Evolutionary conservation across 2,888 invertebrate genomes (phyloP).

Genomic region (Clanis bilineata): DNA sequence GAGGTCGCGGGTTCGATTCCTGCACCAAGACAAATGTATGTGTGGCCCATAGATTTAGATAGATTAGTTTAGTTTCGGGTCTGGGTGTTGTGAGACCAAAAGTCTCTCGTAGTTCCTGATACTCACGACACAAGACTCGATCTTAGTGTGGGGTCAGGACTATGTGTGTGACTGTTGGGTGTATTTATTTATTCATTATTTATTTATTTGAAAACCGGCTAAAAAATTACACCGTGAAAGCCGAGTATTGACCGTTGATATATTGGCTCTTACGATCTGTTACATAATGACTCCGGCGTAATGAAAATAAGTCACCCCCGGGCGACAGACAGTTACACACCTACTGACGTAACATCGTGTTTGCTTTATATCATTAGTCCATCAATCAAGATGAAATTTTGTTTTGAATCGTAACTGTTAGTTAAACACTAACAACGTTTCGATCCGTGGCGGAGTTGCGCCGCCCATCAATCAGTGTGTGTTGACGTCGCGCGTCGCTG

Average conservation of each 20-base stretch:
- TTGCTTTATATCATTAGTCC: slow-evolving; percentile 80
- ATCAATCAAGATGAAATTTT: slow-evolving; percentile 78
- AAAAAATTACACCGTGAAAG: slow-evolving; percentile 34
- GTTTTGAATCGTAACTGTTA: slow-evolving; percentile 76
- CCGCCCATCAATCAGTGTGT: slow-evolving; percentile 70
- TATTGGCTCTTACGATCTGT: slow-evolving; percentile 42
- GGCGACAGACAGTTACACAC: slow-evolving; percentile 55
- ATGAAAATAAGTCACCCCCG: slow-evolving; percentile 51
- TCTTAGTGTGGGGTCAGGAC: too few species aligned
- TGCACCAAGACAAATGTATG: too few species aligned
- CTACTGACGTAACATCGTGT: slow-evolving; percentile 61
- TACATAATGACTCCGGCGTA: slow-evolving; percentile 44
- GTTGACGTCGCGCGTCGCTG: slow-evolving; percentile 55
- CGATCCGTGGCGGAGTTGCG: slow-evolving; percentile 49
- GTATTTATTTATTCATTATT: too few species aligned
- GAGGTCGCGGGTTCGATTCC: too few species aligned
- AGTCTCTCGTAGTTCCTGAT: too few species aligned
- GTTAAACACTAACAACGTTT: slow-evolving; percentile 77
- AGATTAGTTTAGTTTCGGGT: too few species aligned
- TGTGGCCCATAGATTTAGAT: too few species aligned
- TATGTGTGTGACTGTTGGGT: too few species aligned
- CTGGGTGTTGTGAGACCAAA: too few species aligned
- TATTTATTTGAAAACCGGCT: slow-evolving; percentile 22
- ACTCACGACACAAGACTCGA: too few species aligned
- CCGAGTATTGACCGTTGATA: slow-evolving; percentile 36